A percentile compares a stretch with the other conserved stretches of the same genome.
These are phyloP conservation scores for Linurgus olivaceus DNA, from an alignment of 2,797 vertebrate species.

Conservation along the genomic window DNA sequence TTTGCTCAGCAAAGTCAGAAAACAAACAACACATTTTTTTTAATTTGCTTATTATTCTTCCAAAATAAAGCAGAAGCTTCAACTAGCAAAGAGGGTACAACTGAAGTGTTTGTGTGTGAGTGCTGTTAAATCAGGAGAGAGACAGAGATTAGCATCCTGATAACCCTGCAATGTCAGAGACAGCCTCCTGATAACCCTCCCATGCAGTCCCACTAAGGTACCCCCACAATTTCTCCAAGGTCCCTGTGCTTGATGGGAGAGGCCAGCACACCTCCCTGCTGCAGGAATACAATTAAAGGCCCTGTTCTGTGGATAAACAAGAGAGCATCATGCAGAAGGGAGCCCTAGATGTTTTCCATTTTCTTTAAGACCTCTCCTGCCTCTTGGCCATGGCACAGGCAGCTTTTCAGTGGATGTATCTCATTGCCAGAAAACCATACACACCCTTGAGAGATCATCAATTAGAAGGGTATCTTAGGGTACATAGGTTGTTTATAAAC, in stretches of 20 bases:
- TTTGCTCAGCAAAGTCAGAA: background rate
- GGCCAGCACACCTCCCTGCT: background rate
- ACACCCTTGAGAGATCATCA: background rate
- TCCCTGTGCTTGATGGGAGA: background rate
- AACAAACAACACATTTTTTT: background rate
- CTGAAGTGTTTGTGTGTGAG: background rate
- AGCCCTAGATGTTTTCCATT: background rate
- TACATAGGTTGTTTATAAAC: accelerated
- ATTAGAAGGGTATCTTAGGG: background rate
- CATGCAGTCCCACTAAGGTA: background rate
- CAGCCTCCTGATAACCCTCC: background rate
- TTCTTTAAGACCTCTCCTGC: background rate
- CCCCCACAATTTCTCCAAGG: background rate
- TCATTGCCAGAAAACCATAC: background rate
- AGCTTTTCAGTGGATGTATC: background rate
- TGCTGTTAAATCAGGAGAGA: background rate
- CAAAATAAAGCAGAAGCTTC: background rate
- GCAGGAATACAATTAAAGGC: background rate
- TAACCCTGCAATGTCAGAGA: background rate
- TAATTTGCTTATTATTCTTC: background rate
- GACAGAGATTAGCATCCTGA: background rate
- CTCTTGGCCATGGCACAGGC: background rate
- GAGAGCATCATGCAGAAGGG: background rate
- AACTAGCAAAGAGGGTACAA: background rate
- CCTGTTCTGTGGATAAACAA: background rate